Evolutionary conservation across 2,888 invertebrate species (phyloP).

Genomic region (Sialis lutaria): DNA sequence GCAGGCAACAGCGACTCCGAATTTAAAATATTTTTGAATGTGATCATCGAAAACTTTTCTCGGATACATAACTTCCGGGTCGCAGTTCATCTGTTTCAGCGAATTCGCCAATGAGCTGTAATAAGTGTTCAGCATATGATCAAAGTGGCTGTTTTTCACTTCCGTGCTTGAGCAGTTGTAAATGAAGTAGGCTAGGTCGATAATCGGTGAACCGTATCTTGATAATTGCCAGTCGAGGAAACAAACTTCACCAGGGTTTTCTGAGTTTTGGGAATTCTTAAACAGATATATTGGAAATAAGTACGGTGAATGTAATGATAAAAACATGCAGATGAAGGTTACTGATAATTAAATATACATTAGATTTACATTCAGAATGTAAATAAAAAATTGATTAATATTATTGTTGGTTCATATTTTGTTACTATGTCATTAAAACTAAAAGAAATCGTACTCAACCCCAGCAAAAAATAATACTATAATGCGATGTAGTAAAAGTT

Average conservation of each 20-base stretch:
- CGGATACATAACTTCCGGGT: conserved; percentile 16
- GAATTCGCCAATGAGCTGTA: conserved; percentile 15
- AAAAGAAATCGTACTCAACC: no score
- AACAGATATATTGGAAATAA: no score
- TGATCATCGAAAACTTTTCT: conserved; percentile 14
- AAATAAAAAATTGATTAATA: no score
- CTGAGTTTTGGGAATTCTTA: not conserved
- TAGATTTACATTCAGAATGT: no score
- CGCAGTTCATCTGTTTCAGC: conserved; percentile 13
- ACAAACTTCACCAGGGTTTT: conserved; percentile 13
- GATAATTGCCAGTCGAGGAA: conserved; percentile 16
- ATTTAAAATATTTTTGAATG: conserved; percentile 15
- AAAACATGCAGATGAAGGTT: no score
- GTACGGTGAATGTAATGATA: no score
- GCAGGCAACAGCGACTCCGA: conserved; percentile 14
- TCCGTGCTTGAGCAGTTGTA: conserved; percentile 17
- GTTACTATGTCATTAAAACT: no score
- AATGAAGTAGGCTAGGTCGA: conserved; percentile 20
- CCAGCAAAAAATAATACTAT: no score
- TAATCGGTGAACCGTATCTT: conserved; percentile 13
- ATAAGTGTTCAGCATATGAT: conserved; percentile 18
- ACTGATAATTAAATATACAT: no score
- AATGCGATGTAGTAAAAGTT: no score
- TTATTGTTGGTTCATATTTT: no score
- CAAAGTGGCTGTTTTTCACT: conserved; percentile 14